These are phyloP conservation scores for Octonoba sinensis DNA, from an alignment of 2,888 invertebrate genomes.

Conservation along the genomic window DNA sequence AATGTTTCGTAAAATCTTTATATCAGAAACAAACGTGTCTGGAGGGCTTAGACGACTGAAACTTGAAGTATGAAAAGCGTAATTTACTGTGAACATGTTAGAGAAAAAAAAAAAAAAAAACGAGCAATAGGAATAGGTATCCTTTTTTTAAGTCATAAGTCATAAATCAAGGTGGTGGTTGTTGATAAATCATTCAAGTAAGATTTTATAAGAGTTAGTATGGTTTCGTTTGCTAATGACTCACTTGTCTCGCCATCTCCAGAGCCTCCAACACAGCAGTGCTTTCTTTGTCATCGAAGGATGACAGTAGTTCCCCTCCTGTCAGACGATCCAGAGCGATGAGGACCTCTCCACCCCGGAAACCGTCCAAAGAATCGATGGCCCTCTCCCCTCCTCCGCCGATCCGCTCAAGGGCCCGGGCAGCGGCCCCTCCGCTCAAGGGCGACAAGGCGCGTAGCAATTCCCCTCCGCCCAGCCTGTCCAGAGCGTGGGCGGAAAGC, in stretches of 20 bases:
- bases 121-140: too few species aligned
- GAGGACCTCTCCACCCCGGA: constrained; percentile 56
- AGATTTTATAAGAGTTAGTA: too few species aligned
- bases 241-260: constrained; percentile 18
- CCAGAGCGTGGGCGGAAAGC: constrained; percentile 26
- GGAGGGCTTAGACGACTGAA: too few species aligned
- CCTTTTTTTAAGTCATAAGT: too few species aligned
- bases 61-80: too few species aligned
- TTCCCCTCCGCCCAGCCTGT: constrained; percentile 58
- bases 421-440: constrained; percentile 59
- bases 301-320: constrained; percentile 61
- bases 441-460: constrained; percentile 68
- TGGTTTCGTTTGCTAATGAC: neutral
- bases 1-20: too few species aligned
- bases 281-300: constrained; percentile 72
- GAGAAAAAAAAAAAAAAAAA: too few species aligned
- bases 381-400: neutral
- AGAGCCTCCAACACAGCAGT: constrained; percentile 53
- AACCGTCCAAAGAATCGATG: constrained; percentile 44
- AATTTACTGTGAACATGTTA: too few species aligned
- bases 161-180: too few species aligned
- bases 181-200: too few species aligned
- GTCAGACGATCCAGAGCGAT: constrained; percentile 72
- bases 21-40: too few species aligned
- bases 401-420: constrained; percentile 70